These are phyloP conservation scores for Nemotelus pantherinus DNA, from an alignment of 2,888 invertebrate species.

Conservation along the genomic window DNA sequence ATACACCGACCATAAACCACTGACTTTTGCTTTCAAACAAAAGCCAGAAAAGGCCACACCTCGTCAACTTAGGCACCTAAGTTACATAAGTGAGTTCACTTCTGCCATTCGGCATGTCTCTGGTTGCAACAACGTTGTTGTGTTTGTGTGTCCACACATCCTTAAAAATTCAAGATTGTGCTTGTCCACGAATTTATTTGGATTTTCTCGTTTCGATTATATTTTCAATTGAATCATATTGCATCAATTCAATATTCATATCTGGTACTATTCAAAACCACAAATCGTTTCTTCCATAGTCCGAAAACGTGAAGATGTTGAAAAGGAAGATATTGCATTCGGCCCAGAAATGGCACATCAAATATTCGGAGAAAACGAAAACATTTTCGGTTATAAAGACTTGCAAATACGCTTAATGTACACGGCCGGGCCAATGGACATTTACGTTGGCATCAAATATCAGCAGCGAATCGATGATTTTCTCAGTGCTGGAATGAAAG, in stretches of 20 bases:
- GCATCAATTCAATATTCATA: neutral
- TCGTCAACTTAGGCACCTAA: no score
- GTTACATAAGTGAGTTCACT: no score
- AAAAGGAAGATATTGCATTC: conserved; percentile 73
- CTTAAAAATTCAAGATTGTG: no score
- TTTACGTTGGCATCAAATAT: conserved; percentile 82
- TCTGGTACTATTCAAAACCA: neutral
- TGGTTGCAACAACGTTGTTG: no score
- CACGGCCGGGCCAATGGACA: conserved; percentile 81
- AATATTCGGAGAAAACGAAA: conserved; percentile 90
- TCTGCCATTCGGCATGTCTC: no score
- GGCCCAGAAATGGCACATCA: conserved; percentile 92
- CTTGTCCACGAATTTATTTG: no score
- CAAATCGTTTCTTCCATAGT: conserved; percentile 63
- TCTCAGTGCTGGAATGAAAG: conserved; percentile 69
- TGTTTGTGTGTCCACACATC: no score
- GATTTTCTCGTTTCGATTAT: no score
- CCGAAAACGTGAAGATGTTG: conserved; percentile 72
- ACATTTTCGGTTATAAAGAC: conserved; percentile 92
- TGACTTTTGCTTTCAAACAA: no score
- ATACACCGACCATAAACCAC: no score
- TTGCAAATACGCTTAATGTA: conserved; percentile 82
- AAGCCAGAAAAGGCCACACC: no score
- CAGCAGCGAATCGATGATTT: conserved; percentile 72
- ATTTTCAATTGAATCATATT: neutral